A percentile compares a stretch with the other conserved stretches of the same genome.
Conservation (phyloP, 2,113 vertebrate species). For the Menura novaehollandiae region DNA sequence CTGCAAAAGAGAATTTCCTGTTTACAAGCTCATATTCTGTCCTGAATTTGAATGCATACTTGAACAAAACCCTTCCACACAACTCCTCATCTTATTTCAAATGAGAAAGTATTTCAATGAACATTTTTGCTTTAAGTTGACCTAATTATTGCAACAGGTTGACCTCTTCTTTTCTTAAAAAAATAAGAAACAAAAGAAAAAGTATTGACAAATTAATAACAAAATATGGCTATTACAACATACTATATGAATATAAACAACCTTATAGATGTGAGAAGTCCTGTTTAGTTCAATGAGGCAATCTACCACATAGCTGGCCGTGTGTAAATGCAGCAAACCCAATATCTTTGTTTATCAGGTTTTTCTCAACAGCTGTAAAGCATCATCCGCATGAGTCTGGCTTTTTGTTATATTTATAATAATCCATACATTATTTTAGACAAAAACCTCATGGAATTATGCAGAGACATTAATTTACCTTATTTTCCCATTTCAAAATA, state of each 20-base stretch:
- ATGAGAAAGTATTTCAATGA: not conserved
- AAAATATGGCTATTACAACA: not conserved
- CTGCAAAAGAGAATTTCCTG: conserved; percentile 23
- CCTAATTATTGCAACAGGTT: not conserved
- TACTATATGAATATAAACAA: not conserved
- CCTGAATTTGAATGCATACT: not conserved
- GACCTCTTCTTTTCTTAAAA: not conserved
- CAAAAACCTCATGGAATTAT: not conserved
- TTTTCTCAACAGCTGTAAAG: conserved; percentile 19
- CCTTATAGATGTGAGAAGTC: not conserved
- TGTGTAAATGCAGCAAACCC: not conserved
- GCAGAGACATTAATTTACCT: not conserved
- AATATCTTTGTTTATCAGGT: not conserved
- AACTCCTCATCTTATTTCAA: not conserved
- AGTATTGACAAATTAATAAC: not conserved
- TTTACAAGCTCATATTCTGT: conserved; percentile 11
- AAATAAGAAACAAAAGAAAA: not conserved
- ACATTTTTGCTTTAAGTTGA: not conserved
- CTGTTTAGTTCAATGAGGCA: not conserved
- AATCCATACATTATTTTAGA: conserved; percentile 9
- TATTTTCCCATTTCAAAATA: not conserved
- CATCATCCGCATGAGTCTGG: not conserved
- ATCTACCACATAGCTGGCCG: not conserved
- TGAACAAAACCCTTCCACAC: not conserved
- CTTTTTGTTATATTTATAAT: conserved; percentile 12